Evolutionary conservation across 2,888 invertebrate species (phyloP), one percentile per base, ranked within the genome.

Genomic region (Oconnorella tubifera): DNA sequence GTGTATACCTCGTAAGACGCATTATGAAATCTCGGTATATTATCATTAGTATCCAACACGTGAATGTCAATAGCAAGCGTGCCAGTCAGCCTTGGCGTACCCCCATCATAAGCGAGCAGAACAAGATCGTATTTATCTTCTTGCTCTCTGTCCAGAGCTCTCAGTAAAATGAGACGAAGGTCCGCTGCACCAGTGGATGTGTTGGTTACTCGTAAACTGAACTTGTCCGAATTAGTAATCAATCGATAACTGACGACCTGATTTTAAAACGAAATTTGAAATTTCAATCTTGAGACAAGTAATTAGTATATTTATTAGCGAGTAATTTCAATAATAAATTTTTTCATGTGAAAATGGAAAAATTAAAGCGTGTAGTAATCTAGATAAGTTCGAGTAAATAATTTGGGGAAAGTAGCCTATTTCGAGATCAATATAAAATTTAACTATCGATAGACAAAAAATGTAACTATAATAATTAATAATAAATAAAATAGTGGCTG

Each of bases 221-320:
- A 60, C 1, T 29, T 29, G 14, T 50, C 50, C 3, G 48, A 23
- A 19, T n/a, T 29, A 1, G 28, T 25, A n/a, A 49, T 29, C 6
- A 60, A 51, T 25, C 50, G 50, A 29, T 60, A 60, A n/a, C 48
- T 29, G 50, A 60, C 50, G 27, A 60, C 60, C 53, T 51, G 40
- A 14, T 6, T 40, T 40, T 14, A 40, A 40, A 40, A 14, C 10
- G 19, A 40, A 40, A n/a, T n/a, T n/a, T n/a, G n/a, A n/a, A n/a
- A n/a, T n/a, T n/a, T n/a, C n/a, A n/a, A n/a, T n/a, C n/a, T n/a
- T n/a, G n/a, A n/a, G n/a, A n/a, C n/a, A n/a, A n/a, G n/a, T n/a
- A n/a, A n/a, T n/a, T n/a, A n/a, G n/a, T n/a, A n/a, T n/a, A n/a
- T n/a, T n/a, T n/a, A n/a, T n/a, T n/a, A n/a, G n/a, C n/a, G n/a